A percentile compares a stretch with the other conserved stretches of the same genome.
These are phyloP conservation scores for Merops nubicus DNA, from an alignment of 2,113 vertebrate genomes.

Conservation along the genomic window DNA sequence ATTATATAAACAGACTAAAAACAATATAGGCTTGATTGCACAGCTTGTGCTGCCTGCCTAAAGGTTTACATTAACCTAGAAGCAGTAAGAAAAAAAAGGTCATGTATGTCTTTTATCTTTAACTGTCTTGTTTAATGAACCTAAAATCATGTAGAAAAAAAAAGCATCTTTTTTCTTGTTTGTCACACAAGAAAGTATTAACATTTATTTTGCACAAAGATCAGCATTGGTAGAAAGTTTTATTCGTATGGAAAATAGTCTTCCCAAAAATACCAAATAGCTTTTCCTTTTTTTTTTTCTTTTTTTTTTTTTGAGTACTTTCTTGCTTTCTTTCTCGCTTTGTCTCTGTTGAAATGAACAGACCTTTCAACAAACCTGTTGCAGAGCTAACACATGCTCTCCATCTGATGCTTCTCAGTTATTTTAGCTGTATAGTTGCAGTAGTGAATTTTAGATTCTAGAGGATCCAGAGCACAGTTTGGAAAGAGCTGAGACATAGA, in stretches of 20 bases:
- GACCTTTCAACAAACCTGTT: not conserved
- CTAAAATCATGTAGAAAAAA: not conserved
- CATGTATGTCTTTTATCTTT: not conserved
- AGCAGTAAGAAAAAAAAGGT: not conserved
- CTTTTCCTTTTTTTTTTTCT: not conserved
- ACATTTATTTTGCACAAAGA: not conserved
- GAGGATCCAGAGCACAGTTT: not conserved
- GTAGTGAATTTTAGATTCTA: not conserved
- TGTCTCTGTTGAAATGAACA: no score
- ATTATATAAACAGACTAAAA: not conserved
- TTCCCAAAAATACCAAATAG: not conserved
- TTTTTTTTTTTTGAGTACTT: no score
- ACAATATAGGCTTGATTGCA: not conserved
- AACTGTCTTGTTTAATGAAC: not conserved
- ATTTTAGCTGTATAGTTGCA: rapidly evolving
- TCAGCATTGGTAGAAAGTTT: not conserved
- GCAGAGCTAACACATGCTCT: not conserved
- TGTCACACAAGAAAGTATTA: not conserved
- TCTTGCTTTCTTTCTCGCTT: no score
- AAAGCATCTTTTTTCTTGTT: no score
- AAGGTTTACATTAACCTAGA: not conserved
- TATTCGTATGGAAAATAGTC: not conserved
- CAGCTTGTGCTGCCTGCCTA: not conserved
- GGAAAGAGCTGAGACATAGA: not conserved
- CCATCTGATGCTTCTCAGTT: not conserved